Evolutionary conservation across 2,113 vertebrate genomes (phyloP).

Genomic region (Podarcis raffonei): DNA sequence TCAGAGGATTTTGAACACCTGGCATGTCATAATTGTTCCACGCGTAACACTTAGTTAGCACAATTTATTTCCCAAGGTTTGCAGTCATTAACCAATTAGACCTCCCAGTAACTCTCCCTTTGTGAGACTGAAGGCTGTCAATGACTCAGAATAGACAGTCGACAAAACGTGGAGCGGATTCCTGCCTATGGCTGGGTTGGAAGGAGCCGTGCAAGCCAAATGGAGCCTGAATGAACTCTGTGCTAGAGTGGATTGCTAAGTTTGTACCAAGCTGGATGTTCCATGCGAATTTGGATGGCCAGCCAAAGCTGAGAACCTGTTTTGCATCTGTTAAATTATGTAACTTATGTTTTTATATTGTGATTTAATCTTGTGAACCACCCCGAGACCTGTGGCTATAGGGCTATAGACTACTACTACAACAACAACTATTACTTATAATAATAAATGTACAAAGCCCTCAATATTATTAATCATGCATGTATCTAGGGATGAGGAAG

Average conservation of each 20-base stretch:
- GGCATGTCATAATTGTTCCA: background rate
- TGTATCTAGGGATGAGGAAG: too few species aligned
- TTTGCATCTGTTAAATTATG: too few species aligned
- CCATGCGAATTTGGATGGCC: background rate
- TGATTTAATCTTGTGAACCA: too few species aligned
- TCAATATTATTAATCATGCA: too few species aligned
- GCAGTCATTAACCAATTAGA: background rate
- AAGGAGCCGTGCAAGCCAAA: background rate
- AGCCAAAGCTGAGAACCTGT: background rate
- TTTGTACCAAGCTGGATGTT: background rate
- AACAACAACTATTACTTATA: too few species aligned
- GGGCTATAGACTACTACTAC: too few species aligned
- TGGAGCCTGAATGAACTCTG: background rate
- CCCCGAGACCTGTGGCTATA: too few species aligned
- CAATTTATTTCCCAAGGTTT: conserved; percentile 9
- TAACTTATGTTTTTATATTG: too few species aligned
- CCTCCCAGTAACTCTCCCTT: background rate
- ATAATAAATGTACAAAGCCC: too few species aligned
- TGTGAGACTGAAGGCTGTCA: background rate
- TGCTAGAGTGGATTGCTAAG: too few species aligned
- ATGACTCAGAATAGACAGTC: rapidly evolving
- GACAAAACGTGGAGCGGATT: background rate
- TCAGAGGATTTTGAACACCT: conserved; percentile 6
- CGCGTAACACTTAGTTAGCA: background rate
- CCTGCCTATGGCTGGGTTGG: background rate